Conservation (phyloP, 2,888 invertebrate species). For the Spialia ferax region DNA sequence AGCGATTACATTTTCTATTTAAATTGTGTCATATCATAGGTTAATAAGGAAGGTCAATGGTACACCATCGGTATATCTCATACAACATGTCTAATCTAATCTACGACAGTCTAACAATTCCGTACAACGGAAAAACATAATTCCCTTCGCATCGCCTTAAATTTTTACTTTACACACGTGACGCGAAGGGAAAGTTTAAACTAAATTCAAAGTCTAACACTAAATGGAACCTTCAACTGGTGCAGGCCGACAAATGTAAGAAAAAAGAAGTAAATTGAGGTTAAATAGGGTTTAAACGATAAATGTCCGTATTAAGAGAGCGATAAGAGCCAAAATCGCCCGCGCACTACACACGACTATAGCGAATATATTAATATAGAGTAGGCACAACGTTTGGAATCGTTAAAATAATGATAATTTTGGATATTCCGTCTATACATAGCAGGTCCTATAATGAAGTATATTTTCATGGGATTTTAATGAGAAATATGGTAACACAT, state of each 20-base stretch:
- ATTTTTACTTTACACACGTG: constrained; percentile 71
- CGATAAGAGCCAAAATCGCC: constrained; percentile 52
- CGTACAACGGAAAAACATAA: constrained; percentile 84
- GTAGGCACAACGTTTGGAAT: constrained; percentile 37
- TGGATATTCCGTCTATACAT: background rate
- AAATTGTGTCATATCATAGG: background rate
- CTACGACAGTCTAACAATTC: constrained; percentile 85
- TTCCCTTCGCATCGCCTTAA: constrained; percentile 73
- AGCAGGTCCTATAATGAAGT: too few relatives aligned
- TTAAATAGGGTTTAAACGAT: constrained; percentile 46
- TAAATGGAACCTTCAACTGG: constrained; percentile 76
- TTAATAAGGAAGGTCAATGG: constrained; percentile 55
- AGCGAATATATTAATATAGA: constrained; percentile 43
- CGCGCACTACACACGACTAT: constrained; percentile 43
- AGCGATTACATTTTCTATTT: background rate
- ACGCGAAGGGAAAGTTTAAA: constrained; percentile 70
- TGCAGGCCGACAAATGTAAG: constrained; percentile 67
- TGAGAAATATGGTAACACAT: background rate
- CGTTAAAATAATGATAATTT: background rate
- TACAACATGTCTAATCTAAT: constrained; percentile 78
- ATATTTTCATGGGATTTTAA: background rate
- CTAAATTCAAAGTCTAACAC: constrained; percentile 63
- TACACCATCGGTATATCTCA: constrained; percentile 71
- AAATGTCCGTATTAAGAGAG: constrained; percentile 53
- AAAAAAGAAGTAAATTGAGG: constrained; percentile 44